Conservation (phyloP, 2,888 invertebrate genomes). For the Nowickia ferox region DNA sequence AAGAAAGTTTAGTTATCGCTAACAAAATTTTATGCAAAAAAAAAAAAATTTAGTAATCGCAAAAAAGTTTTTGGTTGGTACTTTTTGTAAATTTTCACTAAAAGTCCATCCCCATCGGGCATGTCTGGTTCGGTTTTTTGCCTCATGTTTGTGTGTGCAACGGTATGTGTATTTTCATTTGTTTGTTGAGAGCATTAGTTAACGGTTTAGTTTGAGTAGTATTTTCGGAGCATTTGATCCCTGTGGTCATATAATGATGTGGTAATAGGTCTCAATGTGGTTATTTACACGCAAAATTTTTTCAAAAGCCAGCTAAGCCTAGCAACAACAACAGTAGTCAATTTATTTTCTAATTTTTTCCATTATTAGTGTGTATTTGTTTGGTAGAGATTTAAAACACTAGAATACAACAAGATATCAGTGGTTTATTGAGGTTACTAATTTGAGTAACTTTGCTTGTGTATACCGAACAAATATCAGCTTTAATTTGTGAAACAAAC, state of each 20-base stretch:
- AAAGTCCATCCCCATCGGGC: not conserved
- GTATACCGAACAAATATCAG: not conserved
- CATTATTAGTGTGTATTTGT: slow-evolving; percentile 3
- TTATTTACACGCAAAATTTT: slow-evolving; percentile 68
- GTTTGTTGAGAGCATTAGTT: slow-evolving; percentile 57
- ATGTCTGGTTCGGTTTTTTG: not conserved
- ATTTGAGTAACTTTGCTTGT: slow-evolving; percentile 33
- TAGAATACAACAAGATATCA: slow-evolving; percentile 37
- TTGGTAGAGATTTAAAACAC: slow-evolving; percentile 23
- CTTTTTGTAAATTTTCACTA: not conserved
- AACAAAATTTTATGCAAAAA: too few relatives aligned
- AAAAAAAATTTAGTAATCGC: too few relatives aligned
- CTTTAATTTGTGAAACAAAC: slow-evolving; percentile 34
- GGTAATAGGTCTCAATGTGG: slow-evolving; percentile 76
- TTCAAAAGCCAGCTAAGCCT: slow-evolving; percentile 43
- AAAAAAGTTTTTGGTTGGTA: not conserved
- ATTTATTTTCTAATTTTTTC: slow-evolving; percentile 41
- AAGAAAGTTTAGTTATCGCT: too few relatives aligned
- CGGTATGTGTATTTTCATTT: slow-evolving; percentile 19
- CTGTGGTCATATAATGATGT: slow-evolving; percentile 80
- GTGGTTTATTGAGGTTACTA: slow-evolving; percentile 34
- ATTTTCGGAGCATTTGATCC: slow-evolving; percentile 75
- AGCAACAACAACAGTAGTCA: slow-evolving; percentile 24
- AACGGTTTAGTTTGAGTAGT: slow-evolving; percentile 65
- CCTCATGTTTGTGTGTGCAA: not conserved